A percentile compares a stretch with the other conserved stretches of the same genome.
Evolutionary conservation across 2,888 invertebrate species (phyloP).

Genomic region (Sepioteuthis lessoniana): DNA sequence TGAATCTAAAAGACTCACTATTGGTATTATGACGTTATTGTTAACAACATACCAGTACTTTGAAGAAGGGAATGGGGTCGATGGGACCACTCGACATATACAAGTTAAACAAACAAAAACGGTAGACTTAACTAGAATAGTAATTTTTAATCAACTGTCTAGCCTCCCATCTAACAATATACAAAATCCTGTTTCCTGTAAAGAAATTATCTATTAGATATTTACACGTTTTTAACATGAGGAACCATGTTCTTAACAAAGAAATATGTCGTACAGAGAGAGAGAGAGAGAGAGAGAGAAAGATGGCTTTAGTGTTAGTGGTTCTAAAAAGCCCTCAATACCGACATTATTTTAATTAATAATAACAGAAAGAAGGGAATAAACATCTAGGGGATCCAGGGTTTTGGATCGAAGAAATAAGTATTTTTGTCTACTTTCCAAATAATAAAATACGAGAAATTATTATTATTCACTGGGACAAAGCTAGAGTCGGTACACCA

Average conservation of each 20-base stretch:
- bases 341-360: neutral
- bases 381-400: neutral
- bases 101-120: neutral
- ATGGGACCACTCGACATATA: neutral
- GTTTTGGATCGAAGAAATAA: neutral
- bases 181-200: neutral
- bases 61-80: neutral
- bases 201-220: neutral
- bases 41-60: neutral
- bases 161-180: neutral
- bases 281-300: neutral
- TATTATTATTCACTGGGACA: neutral
- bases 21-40: neutral
- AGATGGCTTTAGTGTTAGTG: neutral
- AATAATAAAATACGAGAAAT: neutral
- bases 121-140: neutral
- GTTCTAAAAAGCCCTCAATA: neutral
- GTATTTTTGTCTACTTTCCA: neutral
- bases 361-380: neutral
- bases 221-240: constrained; percentile 6
- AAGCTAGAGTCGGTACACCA: neutral
- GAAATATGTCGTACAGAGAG: neutral
- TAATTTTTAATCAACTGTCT: neutral
- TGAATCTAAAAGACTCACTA: neutral
- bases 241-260: constrained; percentile 6